phyloP scores from a whole-genome alignment of 1,140 invertebrate species.

The Hycleus phaleratus region DNA sequence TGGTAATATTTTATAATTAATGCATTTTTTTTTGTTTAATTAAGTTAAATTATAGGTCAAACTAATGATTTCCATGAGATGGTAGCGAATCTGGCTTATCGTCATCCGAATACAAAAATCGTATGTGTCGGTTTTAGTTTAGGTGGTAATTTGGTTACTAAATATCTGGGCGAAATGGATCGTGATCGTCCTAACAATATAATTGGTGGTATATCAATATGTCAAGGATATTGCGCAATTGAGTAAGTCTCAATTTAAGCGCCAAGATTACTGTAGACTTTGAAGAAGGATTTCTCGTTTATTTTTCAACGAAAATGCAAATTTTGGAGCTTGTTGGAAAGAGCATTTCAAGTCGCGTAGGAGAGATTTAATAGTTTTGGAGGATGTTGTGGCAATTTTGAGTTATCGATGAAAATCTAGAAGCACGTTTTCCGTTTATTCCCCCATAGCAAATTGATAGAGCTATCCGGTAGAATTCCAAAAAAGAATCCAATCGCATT shows the following conservation, averaged over 20 bases:
- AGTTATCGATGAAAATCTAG: too few relatives aligned
- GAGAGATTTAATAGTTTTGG: too few relatives aligned
- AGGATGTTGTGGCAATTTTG: too few relatives aligned
- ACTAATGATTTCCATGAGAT: slow-evolving; percentile 79
- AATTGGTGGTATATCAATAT: slow-evolving; percentile 81
- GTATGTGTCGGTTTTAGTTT: slow-evolving; percentile 85
- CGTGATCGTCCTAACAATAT: slow-evolving; percentile 57
- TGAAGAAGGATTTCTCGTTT: too few relatives aligned
- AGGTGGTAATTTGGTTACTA: slow-evolving; percentile 81
- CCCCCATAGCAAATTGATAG: too few relatives aligned
- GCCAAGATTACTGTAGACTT: too few relatives aligned
- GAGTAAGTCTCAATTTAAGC: slow-evolving; percentile 47
- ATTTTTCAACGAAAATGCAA: too few relatives aligned
- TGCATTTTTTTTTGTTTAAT: not conserved
- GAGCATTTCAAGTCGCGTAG: too few relatives aligned
- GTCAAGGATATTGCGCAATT: slow-evolving; percentile 84
- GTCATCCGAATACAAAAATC: slow-evolving; percentile 67
- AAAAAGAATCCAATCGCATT: too few relatives aligned
- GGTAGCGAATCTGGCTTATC: slow-evolving; percentile 62
- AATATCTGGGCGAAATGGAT: slow-evolving; percentile 74
- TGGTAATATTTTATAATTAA: slow-evolving; percentile 50
- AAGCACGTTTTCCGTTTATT: too few relatives aligned
- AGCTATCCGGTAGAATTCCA: too few relatives aligned
- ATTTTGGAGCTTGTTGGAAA: too few relatives aligned
- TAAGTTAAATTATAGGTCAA: slow-evolving; percentile 52